A percentile compares a stretch with the other conserved stretches of the same genome.
phyloP scores from a whole-genome alignment of 1,140 invertebrate species.

The Zaprionus davidi region DNA sequence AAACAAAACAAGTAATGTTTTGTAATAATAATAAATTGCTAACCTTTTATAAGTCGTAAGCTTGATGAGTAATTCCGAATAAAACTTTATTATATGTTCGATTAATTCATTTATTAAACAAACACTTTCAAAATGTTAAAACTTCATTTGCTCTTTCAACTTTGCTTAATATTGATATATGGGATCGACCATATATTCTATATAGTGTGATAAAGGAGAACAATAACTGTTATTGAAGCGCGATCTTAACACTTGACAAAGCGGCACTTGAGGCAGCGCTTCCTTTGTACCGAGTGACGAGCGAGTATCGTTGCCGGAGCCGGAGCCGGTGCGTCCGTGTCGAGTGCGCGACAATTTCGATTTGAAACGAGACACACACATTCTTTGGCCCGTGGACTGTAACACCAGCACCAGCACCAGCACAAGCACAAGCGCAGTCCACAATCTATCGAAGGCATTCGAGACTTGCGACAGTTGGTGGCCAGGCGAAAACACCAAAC shows the following conservation, averaged over 20 bases:
- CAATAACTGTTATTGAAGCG: slow-evolving; percentile 3
- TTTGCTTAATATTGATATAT: background rate
- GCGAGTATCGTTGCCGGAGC: slow-evolving; percentile 28
- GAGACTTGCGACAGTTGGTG: slow-evolving; percentile 75
- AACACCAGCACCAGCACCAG: background rate
- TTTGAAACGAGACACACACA: slow-evolving; percentile 75
- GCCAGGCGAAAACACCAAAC: slow-evolving; percentile 58
- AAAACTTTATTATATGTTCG: background rate
- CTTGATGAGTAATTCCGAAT: slow-evolving; percentile 26
- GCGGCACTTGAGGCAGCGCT: background rate
- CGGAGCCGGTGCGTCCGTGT: slow-evolving; percentile 75
- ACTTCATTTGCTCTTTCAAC: background rate
- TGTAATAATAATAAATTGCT: background rate
- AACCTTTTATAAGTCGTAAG: background rate
- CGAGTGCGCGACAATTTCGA: slow-evolving; percentile 80
- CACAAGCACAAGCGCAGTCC: slow-evolving; percentile 9
- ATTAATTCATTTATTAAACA: background rate
- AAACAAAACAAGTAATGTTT: slow-evolving; percentile 6
- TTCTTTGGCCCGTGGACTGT: slow-evolving; percentile 44
- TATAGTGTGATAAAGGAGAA: background rate
- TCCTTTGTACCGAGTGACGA: slow-evolving; percentile 16
- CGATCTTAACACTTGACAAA: slow-evolving; percentile 10
- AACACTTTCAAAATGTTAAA: background rate
- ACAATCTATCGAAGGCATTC: slow-evolving; percentile 61
- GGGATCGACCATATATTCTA: background rate